Evolutionary conservation across 2,888 invertebrate species (phyloP), one percentile per base, ranked within the genome.

Genomic region (Acronicta aceris): DNA sequence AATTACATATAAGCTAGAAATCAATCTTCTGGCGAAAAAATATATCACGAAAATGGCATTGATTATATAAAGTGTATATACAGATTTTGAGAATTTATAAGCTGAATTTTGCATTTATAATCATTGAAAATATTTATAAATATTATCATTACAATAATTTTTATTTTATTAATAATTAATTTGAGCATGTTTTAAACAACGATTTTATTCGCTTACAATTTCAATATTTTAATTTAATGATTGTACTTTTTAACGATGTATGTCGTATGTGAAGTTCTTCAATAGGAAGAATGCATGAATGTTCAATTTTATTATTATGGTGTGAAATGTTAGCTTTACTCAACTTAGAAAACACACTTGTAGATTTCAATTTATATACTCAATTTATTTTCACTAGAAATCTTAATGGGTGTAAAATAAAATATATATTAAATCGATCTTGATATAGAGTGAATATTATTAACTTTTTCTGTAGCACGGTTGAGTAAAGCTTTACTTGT

Each of bases 41-140:
- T 42, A 38, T 55, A 42, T 30, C 27, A 45, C 10, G 6, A 41
- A 47, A 40, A 16, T 16, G 51, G 52, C 45, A 21, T 49, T 69
- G 75, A 66, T 69, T 68, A 77, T 73, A 71, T 77, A 77, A 71
- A 77, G 65, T 70, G 72, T 60, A 69, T 56, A 69, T 49, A 63
- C 46, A 62, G 62, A 50, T 56, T 60, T 70, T 53, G 69, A 70
- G 69, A 70, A 74, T 78, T 75, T 77, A 61, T 73, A 73, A 76
- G 69, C 71, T 71, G 74, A 74, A 78, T 81, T 70, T 87, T 91
- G 92, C 92, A 93, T 93, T 93, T 93, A 93, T 87, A 77, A 85
- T 81, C 87, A 86, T 88, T 87, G 81, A 74, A 79, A 79, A 38
- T 72, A 69, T 72, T 65, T 78, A 79, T 86, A 77, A 79, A 79